Percentiles rank a stretch among this genome's conserved stretches.
These are phyloP conservation scores for Rhabdomys dilectus DNA, from an alignment of 2,113 vertebrate species.

Conservation along the genomic window DNA sequence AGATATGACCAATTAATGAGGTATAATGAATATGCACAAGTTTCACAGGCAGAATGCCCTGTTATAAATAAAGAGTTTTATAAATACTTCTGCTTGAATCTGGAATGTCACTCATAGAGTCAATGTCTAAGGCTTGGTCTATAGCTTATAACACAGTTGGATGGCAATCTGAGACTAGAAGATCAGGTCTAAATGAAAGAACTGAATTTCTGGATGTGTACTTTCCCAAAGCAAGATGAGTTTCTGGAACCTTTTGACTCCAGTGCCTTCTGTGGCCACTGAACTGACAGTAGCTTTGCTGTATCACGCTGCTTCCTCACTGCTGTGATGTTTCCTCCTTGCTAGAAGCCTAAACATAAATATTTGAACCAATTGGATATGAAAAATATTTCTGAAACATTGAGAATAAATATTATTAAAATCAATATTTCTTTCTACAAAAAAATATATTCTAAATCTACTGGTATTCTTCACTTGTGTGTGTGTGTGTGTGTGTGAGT, in stretches of 20 bases:
- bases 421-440: not conserved
- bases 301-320: not conserved
- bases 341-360: not conserved
- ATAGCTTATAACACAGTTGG: not conserved
- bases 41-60: not conserved
- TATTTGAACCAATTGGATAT: not conserved
- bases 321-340: not conserved
- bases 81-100: not conserved
- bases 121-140: not conserved
- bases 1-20: not conserved
- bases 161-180: not conserved
- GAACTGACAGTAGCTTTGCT: not conserved
- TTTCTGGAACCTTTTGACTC: too few relatives aligned
- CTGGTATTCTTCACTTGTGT: not conserved
- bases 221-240: too few relatives aligned
- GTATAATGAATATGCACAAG: not conserved
- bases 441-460: not conserved
- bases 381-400: not conserved
- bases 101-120: not conserved
- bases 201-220: not conserved
- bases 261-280: too few relatives aligned
- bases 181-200: not conserved
- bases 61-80: not conserved
- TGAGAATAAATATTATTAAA: not conserved
- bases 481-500: not conserved